Conservation (phyloP, 2,888 invertebrate species). For the Cryptocephalus moraei region DNA sequence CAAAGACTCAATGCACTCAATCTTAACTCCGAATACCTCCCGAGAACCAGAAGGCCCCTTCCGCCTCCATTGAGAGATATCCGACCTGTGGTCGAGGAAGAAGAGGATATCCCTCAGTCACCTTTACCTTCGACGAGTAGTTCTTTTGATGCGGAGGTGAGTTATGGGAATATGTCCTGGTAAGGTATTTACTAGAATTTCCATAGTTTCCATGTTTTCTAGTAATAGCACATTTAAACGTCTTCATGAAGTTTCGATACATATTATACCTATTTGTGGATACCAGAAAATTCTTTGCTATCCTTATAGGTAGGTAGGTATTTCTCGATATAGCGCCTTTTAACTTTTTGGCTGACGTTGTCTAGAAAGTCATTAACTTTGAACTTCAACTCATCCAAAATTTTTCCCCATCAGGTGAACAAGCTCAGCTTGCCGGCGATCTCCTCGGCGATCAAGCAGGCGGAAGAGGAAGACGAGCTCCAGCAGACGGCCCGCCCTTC, state of each 20-base stretch:
- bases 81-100: conserved; percentile 59
- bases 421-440: conserved; percentile 24
- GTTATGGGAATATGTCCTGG: too few relatives aligned
- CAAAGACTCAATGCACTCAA: conserved; percentile 18
- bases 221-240: too few relatives aligned
- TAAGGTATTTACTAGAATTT: too few relatives aligned
- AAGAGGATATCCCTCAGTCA: conserved; percentile 48
- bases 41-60: conserved; percentile 21
- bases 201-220: too few relatives aligned
- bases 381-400: not conserved
- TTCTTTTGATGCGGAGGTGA: conserved; percentile 24
- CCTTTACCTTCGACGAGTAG: conserved; percentile 25
- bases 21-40: conserved; percentile 18
- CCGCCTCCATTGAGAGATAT: conserved; percentile 47
- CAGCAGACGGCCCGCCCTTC: conserved; percentile 10
- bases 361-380: too few relatives aligned
- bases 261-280: too few relatives aligned
- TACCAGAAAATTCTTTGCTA: too few relatives aligned
- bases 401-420: conserved; percentile 12
- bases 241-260: too few relatives aligned
- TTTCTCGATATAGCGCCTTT: too few relatives aligned
- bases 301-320: too few relatives aligned
- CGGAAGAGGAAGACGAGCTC: conserved; percentile 11
- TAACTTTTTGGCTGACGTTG: too few relatives aligned
- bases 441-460: conserved; percentile 22